Percentiles rank a stretch among this genome's conserved stretches.
These are phyloP conservation scores for Balaeniceps rex DNA, from an alignment of 2,113 vertebrate genomes.

Conservation along the genomic window DNA sequence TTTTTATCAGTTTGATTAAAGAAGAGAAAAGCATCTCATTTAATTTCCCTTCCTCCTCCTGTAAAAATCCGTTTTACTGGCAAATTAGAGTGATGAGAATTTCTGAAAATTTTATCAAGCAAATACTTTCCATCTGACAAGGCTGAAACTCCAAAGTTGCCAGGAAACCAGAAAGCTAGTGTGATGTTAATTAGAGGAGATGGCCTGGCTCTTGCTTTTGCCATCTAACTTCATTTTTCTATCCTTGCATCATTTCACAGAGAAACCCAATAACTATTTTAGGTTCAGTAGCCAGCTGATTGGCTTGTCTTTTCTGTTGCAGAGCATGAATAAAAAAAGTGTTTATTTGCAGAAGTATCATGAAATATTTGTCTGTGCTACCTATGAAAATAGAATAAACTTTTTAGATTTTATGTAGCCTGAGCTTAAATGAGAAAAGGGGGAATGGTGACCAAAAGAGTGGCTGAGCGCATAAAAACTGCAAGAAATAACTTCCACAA, in stretches of 20 bases:
- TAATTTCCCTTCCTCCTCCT: not conserved
- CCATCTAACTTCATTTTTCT: not conserved
- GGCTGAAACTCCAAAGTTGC: slow-evolving; percentile 22
- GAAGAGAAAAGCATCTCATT: slow-evolving; percentile 14
- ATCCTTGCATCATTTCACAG: not conserved
- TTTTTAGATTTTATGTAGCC: not conserved
- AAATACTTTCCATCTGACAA: slow-evolving; percentile 17
- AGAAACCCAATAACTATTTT: not conserved
- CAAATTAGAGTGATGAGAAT: slow-evolving; percentile 36
- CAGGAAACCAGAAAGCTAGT: slow-evolving; percentile 12
- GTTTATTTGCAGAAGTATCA: not conserved
- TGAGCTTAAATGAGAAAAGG: not conserved
- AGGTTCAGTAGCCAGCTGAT: not conserved
- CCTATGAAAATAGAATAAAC: not conserved
- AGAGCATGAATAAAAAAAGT: not conserved
- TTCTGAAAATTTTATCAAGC: slow-evolving; percentile 45
- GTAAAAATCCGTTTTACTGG: slow-evolving; percentile 31
- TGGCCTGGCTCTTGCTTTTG: not conserved
- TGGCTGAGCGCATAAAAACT: not conserved
- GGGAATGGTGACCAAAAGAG: not conserved
- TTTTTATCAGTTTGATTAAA: not conserved
- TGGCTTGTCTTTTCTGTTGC: not conserved
- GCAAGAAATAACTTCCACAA: not conserved
- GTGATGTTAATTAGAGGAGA: slow-evolving; percentile 32
- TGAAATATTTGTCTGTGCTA: not conserved